Percentiles rank a stretch among this genome's conserved stretches.
phyloP scores from a whole-genome alignment of 2,888 invertebrate genomes.

The Argyra leucocephala region DNA sequence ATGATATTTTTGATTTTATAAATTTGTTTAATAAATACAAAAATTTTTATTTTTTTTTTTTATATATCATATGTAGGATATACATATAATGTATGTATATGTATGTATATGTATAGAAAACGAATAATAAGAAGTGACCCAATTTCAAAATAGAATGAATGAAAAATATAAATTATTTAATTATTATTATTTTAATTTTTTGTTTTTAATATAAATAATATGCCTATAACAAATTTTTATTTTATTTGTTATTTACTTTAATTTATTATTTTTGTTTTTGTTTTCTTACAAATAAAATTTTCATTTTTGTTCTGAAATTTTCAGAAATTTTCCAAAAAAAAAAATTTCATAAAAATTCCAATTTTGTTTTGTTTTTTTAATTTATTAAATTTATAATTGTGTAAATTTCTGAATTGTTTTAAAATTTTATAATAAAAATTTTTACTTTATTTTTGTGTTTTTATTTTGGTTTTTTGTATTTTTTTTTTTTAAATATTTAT shows the following conservation, averaged over 20 bases:
- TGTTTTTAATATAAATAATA: not conserved
- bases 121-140: not conserved
- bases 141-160: conserved; percentile 6
- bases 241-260: not conserved
- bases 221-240: not conserved
- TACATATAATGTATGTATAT: not conserved
- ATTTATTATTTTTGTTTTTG: not conserved
- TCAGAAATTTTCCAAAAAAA: conserved; percentile 7
- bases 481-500: conserved; percentile 18
- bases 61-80: not conserved
- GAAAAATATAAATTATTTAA: not conserved
- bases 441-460: not conserved
- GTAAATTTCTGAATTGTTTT: conserved; percentile 16
- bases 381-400: not conserved
- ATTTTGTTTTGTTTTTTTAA: not conserved
- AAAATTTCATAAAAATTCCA: not conserved
- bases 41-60: not conserved
- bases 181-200: not conserved
- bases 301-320: not conserved
- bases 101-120: not conserved
- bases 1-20: not conserved
- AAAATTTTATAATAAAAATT: conserved; percentile 26
- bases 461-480: conserved; percentile 16
- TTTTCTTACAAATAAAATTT: not conserved
- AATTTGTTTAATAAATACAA: not conserved